phyloP scores from a whole-genome alignment of 2,113 vertebrate species.

The Sphaerodactylus townsendi region DNA sequence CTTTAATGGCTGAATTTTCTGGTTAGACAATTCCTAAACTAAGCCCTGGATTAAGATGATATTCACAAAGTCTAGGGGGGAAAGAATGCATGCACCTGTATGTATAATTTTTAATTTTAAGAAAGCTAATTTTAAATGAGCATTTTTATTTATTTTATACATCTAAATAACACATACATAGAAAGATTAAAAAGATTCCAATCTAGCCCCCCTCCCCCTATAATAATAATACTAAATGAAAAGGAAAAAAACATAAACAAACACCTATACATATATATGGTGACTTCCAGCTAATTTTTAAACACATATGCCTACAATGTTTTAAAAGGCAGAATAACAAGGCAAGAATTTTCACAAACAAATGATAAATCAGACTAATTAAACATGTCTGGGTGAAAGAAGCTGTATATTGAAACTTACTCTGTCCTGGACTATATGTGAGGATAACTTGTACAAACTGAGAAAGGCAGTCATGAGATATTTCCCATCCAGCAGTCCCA shows the following conservation, averaged over 20 bases:
- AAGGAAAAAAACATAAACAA: too few species aligned
- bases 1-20: background rate
- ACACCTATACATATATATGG: too few species aligned
- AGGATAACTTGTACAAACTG: background rate
- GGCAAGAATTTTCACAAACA: background rate
- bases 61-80: background rate
- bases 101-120: background rate
- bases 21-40: background rate
- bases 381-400: background rate
- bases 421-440: background rate
- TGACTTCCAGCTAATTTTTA: background rate
- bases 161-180: too few species aligned
- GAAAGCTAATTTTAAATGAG: background rate
- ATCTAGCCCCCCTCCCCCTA: too few species aligned
- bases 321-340: background rate
- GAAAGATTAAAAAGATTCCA: too few species aligned
- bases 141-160: too few species aligned
- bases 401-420: background rate
- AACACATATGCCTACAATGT: background rate
- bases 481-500: background rate
- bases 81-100: background rate
- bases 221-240: too few species aligned
- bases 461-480: background rate
- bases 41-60: background rate
- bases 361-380: background rate